These are phyloP conservation scores for Poecilia wingei DNA, from an alignment of 2,797 vertebrate species.

Conservation along the genomic window DNA sequence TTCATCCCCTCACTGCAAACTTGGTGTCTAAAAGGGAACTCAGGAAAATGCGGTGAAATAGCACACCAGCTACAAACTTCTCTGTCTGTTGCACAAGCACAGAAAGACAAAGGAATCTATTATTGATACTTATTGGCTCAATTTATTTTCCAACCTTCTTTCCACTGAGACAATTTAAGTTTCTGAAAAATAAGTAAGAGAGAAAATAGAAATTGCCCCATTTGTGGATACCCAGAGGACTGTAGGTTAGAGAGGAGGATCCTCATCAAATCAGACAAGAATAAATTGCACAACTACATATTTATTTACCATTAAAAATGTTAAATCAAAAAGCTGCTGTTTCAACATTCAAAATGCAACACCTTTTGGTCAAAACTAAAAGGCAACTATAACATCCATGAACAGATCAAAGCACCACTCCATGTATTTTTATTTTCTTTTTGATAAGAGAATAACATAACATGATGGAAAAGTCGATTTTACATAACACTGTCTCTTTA, in stretches of 20 bases:
- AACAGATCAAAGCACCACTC: not conserved
- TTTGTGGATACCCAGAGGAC: not conserved
- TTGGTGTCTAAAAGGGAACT: conserved; percentile 55
- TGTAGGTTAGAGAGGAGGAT: not conserved
- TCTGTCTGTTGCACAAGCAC: conserved; percentile 15
- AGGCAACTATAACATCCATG: not conserved
- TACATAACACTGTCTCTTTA: not conserved
- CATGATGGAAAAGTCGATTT: too few species aligned
- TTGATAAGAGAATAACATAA: too few species aligned
- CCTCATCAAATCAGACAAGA: not conserved
- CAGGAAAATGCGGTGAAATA: conserved; percentile 53
- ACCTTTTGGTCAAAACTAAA: not conserved
- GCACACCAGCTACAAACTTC: conserved; percentile 56
- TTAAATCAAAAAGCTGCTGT: not conserved
- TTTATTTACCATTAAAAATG: not conserved
- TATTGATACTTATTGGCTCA: not conserved
- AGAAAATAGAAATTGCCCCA: too few species aligned
- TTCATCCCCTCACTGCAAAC: conserved; percentile 56
- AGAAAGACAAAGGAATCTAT: not conserved
- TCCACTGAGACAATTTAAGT: conserved; percentile 37
- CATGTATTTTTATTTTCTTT: too few species aligned
- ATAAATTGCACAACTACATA: not conserved
- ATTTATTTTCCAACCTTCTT: conserved; percentile 27
- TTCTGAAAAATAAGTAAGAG: conserved; percentile 13
- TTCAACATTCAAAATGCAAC: not conserved